Evolutionary conservation across 2,113 vertebrate species (phyloP).

Genomic region (Hymenochirus boettgeri): DNA sequence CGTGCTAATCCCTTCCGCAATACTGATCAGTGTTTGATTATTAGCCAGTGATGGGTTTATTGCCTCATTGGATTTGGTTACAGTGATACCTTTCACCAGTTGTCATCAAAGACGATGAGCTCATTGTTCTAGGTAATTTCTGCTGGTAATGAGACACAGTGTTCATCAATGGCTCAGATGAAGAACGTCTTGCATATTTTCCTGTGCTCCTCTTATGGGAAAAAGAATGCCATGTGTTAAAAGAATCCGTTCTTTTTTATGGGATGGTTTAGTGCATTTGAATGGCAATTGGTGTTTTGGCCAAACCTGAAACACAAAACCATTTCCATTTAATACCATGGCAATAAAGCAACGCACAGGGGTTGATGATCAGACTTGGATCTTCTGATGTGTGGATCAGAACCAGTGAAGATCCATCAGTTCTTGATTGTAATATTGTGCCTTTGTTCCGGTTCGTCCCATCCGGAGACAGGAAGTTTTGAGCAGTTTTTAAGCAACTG

Average conservation of each 20-base stretch:
- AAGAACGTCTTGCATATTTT: background rate
- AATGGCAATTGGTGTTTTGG: too few species aligned
- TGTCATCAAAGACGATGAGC: background rate
- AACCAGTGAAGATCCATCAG: constrained; percentile 6
- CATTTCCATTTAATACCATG: too few species aligned
- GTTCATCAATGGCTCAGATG: background rate
- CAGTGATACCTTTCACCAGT: background rate
- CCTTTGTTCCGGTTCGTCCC: constrained; percentile 73
- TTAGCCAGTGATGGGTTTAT: constrained; percentile 10
- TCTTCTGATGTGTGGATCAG: too few species aligned
- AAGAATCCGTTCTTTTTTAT: too few species aligned
- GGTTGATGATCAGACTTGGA: too few species aligned
- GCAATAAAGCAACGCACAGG: too few species aligned
- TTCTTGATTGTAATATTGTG: constrained; percentile 57
- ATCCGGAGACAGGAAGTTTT: constrained; percentile 91
- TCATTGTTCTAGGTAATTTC: too few species aligned
- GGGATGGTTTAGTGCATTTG: too few species aligned
- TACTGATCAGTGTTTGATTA: background rate
- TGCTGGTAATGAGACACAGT: background rate
- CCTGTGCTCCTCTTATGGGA: background rate
- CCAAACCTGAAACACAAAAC: too few species aligned
- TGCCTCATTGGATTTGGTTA: constrained; percentile 20
- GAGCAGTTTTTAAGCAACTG: constrained; percentile 92
- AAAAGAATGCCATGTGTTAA: background rate
- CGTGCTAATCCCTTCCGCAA: background rate